These are phyloP conservation scores for Lithophane ornitopus DNA, from an alignment of 2,888 invertebrate genomes.

Conservation along the genomic window DNA sequence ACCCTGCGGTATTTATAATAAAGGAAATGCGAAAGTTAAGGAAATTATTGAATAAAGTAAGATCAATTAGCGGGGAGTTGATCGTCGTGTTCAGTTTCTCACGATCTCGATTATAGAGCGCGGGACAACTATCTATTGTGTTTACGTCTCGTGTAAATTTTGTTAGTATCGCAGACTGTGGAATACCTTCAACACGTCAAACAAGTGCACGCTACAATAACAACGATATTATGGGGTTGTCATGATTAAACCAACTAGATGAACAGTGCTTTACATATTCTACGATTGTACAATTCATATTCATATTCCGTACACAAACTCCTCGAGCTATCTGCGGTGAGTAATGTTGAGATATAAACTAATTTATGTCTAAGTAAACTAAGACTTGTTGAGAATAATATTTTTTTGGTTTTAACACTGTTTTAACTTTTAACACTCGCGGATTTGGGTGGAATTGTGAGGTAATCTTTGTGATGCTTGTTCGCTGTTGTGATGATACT, in stretches of 20 bases:
- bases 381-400: neutral
- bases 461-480: slow-evolving; percentile 63
- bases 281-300: slow-evolving; percentile 41
- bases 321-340: slow-evolving; percentile 41
- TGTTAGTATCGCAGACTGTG: slow-evolving; percentile 62
- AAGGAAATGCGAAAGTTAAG: slow-evolving; percentile 18
- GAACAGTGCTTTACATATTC: slow-evolving; percentile 32
- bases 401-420: slow-evolving; percentile 42
- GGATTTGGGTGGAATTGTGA: slow-evolving; percentile 25
- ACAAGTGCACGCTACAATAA: slow-evolving; percentile 29
- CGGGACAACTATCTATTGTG: slow-evolving; percentile 50
- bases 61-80: slow-evolving; percentile 30
- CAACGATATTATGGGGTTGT: slow-evolving; percentile 44
- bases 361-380: slow-evolving; percentile 26
- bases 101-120: slow-evolving; percentile 51
- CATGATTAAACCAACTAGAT: slow-evolving; percentile 44
- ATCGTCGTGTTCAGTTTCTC: slow-evolving; percentile 37
- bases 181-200: slow-evolving; percentile 59
- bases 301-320: slow-evolving; percentile 41
- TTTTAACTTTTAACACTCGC: slow-evolving; percentile 63
- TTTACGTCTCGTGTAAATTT: slow-evolving; percentile 63
- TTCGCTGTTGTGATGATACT: slow-evolving; percentile 76
- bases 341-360: slow-evolving; percentile 43
- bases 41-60: slow-evolving; percentile 24
- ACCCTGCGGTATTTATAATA: slow-evolving; percentile 26